A percentile compares a stretch with the other conserved stretches of the same genome.
These are phyloP conservation scores for Hystrix cristata DNA, from an alignment of 2,113 vertebrate species.

Conservation along the genomic window DNA sequence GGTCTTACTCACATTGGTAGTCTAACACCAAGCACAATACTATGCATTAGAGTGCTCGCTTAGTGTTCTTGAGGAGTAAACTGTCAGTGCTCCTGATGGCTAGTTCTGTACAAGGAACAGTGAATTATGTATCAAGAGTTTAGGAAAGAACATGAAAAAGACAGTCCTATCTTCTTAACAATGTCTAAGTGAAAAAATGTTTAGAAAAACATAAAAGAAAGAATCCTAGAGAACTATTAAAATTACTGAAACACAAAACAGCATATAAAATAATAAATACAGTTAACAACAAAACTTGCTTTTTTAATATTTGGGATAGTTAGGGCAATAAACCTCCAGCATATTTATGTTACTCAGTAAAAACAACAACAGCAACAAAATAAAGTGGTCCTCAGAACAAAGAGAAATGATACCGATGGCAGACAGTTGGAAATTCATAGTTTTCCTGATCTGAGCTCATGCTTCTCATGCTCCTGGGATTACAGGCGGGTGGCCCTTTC, in stretches of 20 bases:
- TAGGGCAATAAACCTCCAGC: neutral
- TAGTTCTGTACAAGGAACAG: neutral
- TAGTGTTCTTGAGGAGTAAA: conserved; percentile 5
- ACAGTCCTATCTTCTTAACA: neutral
- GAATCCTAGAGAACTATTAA: neutral
- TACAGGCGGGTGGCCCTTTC: conserved; percentile 87
- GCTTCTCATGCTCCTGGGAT: conserved; percentile 89
- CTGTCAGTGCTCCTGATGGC: neutral
- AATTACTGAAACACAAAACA: neutral
- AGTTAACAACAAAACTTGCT: neutral
- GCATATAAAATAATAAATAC: neutral
- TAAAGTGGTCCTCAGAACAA: conserved; percentile 72
- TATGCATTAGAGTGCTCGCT: neutral
- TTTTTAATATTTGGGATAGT: neutral
- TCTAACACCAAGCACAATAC: neutral
- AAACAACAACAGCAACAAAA: conserved; percentile 62
- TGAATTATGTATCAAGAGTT: neutral
- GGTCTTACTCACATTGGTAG: neutral
- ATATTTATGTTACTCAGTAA: neutral
- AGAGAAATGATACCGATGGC: conserved; percentile 79
- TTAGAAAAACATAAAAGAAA: neutral
- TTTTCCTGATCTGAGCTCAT: conserved; percentile 88
- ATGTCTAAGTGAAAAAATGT: neutral
- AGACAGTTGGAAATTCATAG: conserved; percentile 86
- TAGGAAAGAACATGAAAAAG: neutral